Evolutionary conservation across 1,140 invertebrate species (phyloP), one percentile per base, ranked within the genome.

Genomic region (Araneus ventricosus): DNA sequence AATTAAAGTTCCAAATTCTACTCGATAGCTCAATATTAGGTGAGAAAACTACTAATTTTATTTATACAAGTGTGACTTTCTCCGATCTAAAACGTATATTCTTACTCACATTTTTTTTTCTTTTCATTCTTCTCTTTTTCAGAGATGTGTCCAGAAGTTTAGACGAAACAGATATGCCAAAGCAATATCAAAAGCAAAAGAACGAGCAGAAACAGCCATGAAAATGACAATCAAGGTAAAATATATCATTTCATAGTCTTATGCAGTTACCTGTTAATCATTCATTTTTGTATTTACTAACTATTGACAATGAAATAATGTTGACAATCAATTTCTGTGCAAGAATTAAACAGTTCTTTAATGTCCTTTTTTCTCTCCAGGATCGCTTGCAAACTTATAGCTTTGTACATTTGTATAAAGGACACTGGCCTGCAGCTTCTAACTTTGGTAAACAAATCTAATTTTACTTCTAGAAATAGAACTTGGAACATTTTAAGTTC

Each of bases 201-300:
- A 87, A 37, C 34, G 59, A 39, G 84, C 57, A n/a, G 34, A 87
- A 4, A 2, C 34, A 7, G 57, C 85, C 22, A 30, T 87, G 22
- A 87, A 87, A 63, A 87, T 87, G 85, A 4, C 85, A 34, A 59
- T 63, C 10, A 87, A 87, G 27, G 85, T 87, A n/a, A 87, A 61
- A 61, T 87, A 87, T n/a, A n/a, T 17, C 17, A 10, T 34, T 34
- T 61, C 6, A 3, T 61, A 34, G 5, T 8, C n/a, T 30, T 61
- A 39, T 37, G 22, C 4, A 24, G 24, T 20, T n/a, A 45, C 39
- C 7, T 17, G 22, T 37, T 8, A n/a, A 80, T 10, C 20, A 10
- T 22, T 8, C 6, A 3, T 24, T 39, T 7, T 41, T 39, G 14
- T 41, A 37, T 82, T 82, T 22, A 22, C 30, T 82, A 37, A 1